These are phyloP conservation scores for Phymatocera aterrima DNA, from an alignment of 2,888 invertebrate genomes.

Conservation along the genomic window DNA sequence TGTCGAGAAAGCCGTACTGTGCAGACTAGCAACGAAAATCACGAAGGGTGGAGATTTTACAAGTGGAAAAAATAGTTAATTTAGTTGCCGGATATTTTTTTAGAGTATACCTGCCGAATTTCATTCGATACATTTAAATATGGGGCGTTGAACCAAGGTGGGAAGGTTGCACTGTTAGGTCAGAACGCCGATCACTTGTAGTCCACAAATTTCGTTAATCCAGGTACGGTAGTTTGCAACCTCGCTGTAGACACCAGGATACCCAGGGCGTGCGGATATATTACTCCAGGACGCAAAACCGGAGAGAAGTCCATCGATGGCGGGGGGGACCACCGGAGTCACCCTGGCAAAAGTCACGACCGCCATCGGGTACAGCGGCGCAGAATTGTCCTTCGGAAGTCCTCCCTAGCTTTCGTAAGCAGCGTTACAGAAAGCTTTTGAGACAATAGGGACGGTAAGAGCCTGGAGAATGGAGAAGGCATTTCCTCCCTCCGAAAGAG, in stretches of 20 bases:
- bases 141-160: slow-evolving; percentile 75
- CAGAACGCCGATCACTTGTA: slow-evolving; percentile 34
- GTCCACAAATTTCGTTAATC: slow-evolving; percentile 54
- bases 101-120: slow-evolving; percentile 7
- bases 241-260: slow-evolving; percentile 75
- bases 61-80: no score
- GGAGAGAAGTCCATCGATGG: slow-evolving; percentile 56
- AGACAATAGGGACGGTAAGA: slow-evolving; percentile 78
- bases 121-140: slow-evolving; percentile 72
- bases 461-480: slow-evolving; percentile 71
- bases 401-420: slow-evolving; percentile 71
- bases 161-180: slow-evolving; percentile 68
- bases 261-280: slow-evolving; percentile 75
- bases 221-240: slow-evolving; percentile 75
- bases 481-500: slow-evolving; percentile 56
- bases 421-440: slow-evolving; percentile 73
- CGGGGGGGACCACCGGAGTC: slow-evolving; percentile 67
- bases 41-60: no score
- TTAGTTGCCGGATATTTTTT: not conserved
- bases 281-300: slow-evolving; percentile 75
- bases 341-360: slow-evolving; percentile 71
- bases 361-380: slow-evolving; percentile 78
- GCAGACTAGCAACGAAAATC: no score
- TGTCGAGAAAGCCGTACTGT: no score
- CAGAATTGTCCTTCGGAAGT: slow-evolving; percentile 75